phyloP scores from a whole-genome alignment of 2,797 vertebrate genomes.

The Pitangus sulphuratus region DNA sequence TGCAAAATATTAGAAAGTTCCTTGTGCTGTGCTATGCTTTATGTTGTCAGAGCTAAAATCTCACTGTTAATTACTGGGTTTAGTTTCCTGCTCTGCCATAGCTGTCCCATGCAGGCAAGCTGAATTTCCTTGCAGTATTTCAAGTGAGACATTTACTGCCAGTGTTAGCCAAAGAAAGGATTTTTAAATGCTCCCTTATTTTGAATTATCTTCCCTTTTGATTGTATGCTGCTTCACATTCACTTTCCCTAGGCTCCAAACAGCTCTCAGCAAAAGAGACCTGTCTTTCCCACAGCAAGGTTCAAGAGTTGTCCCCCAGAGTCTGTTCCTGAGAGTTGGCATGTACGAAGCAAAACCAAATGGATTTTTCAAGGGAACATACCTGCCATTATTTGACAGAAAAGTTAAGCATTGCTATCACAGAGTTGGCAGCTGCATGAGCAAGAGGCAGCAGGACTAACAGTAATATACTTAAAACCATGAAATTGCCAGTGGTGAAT shows the following conservation, averaged over 20 bases:
- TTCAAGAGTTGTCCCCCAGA: neutral
- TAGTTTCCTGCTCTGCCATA: neutral
- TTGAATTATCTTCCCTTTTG: constrained; percentile 24
- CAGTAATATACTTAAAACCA: neutral
- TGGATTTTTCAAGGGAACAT: neutral
- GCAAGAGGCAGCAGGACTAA: neutral
- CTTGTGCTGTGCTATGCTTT: neutral
- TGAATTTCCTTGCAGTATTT: constrained; percentile 27
- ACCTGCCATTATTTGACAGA: neutral
- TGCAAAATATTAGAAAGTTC: neutral
- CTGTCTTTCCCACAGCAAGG: neutral
- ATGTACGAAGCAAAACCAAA: neutral
- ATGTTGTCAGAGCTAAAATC: neutral
- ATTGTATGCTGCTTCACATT: neutral
- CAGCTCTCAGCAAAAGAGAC: neutral
- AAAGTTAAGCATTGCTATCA: neutral
- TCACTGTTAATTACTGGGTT: neutral
- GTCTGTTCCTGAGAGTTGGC: neutral
- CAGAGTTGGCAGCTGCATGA: neutral
- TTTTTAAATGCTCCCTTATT: constrained; percentile 29
- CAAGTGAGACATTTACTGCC: constrained; percentile 31
- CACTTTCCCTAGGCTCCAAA: neutral
- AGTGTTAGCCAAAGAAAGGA: neutral
- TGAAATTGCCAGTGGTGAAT: neutral
- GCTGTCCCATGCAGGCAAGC: neutral